These are phyloP conservation scores for Tachysurus vachellii DNA, from an alignment of 2,113 vertebrate species.

Conservation along the genomic window DNA sequence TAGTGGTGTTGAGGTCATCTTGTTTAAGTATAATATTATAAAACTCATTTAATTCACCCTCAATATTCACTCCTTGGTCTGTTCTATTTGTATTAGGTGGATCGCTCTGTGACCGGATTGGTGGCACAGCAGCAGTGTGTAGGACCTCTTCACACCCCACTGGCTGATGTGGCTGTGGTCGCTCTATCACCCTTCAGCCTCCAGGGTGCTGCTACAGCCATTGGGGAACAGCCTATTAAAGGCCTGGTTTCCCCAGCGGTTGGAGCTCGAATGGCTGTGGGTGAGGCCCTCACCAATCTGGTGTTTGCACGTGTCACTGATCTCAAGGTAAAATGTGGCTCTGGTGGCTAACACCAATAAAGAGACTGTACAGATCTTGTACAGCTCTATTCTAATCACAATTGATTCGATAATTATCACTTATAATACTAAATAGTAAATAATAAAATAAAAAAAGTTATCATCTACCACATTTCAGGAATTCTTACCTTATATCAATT, in stretches of 20 bases:
- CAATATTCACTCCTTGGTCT: not conserved
- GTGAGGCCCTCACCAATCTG: slow-evolving; percentile 90
- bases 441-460: not conserved
- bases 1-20: too few species aligned
- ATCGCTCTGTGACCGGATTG: slow-evolving; percentile 89
- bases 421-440: too few species aligned
- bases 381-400: not conserved
- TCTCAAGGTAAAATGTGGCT: slow-evolving; percentile 71
- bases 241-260: slow-evolving; percentile 81
- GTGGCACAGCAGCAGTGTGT: slow-evolving; percentile 96
- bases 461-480: not conserved
- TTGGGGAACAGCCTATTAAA: slow-evolving; percentile 93
- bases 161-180: slow-evolving; percentile 89
- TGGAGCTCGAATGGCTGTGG: slow-evolving; percentile 84
- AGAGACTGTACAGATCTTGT: not conserved
- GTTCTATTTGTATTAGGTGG: slow-evolving; percentile 75
- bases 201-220: slow-evolving; percentile 82
- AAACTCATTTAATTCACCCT: not conserved
- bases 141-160: slow-evolving; percentile 88
- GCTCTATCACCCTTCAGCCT: slow-evolving; percentile 83
- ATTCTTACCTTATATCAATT: not conserved
- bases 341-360: not conserved
- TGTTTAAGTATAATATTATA: not conserved
- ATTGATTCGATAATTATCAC: not conserved
- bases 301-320: slow-evolving; percentile 84